Evolutionary conservation across 2,113 vertebrate genomes (phyloP), one percentile per base, ranked within the genome.

Genomic region (Dipodomys stephensi): DNA sequence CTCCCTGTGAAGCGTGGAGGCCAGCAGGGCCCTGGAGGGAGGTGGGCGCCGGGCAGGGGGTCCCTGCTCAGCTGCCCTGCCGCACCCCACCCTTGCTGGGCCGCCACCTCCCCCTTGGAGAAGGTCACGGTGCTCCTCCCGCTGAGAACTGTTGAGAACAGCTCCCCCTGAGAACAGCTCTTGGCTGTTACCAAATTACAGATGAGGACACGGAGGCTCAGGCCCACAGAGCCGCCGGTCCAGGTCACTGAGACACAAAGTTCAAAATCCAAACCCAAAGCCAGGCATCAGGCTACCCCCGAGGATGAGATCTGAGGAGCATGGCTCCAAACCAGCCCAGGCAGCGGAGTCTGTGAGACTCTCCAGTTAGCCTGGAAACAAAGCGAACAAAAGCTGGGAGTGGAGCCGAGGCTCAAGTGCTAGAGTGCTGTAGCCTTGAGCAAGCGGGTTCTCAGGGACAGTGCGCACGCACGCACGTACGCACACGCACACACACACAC

Each of bases 31-130:
- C 39, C 57, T 6, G 32, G 44, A 46, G 60, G 57, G 44, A 23
- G 9, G 22, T 1, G 20, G n/a, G 1, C 1, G 1, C 46, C 1
- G 4, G 57, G 9, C n/a, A 22, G 69, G 15, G 15, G 0, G 30
- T 35, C 4, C 30, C 19, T 10, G 79, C 91, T 72, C 53, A 76
- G 35, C 9, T 0, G 2, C 44, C 71, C 20, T 4, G 2, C 32
- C 19, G 2, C 39, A n/a, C 16, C 1, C 1, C 0, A 7, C 19
- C 77, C 28, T 9, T 27, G 71, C 74, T 28, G 68, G 5, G 4
- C 39, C 6, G 0, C 23, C 6, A 2, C 0, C 13, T 8, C 39
- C 19, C 19, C 19, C 25, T 44, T 13, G 60, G 20, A 69, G 28
- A 20, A 0, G 2, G 8, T 7, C 5, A 44, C 25, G 16, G 19